phyloP scores from a whole-genome alignment of 1,140 invertebrate species.

The Lucilia sericata region DNA sequence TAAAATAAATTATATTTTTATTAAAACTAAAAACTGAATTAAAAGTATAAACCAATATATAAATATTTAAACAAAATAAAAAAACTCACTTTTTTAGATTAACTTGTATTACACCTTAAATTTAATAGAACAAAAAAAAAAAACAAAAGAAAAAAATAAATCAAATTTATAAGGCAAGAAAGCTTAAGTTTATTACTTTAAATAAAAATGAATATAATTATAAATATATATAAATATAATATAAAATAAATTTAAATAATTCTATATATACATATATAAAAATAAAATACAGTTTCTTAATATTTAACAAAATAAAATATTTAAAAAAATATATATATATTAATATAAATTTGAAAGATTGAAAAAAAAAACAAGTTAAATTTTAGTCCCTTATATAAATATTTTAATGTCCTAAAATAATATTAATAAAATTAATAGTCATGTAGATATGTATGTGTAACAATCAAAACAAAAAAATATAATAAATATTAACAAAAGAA shows the following conservation, averaged over 20 bases:
- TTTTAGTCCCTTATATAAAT: constrained; percentile 29
- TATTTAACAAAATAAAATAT: not conserved
- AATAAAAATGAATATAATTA: constrained; percentile 15
- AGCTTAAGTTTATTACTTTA: constrained; percentile 23
- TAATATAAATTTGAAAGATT: not conserved
- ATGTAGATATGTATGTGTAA: constrained; percentile 44
- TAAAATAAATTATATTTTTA: constrained; percentile 6
- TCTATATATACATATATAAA: not conserved
- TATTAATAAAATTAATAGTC: constrained; percentile 43
- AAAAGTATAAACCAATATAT: not conserved
- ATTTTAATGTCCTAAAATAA: constrained; percentile 7
- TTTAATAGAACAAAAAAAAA: not conserved
- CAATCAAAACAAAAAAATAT: constrained; percentile 21
- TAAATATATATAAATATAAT: constrained; percentile 8
- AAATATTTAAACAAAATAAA: not conserved
- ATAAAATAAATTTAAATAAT: constrained; percentile 15
- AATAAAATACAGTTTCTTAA: constrained; percentile 17
- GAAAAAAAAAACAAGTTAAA: constrained; percentile 32
- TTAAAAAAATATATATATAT: constrained; percentile 10
- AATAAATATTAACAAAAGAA: not conserved
- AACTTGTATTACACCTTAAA: not conserved
- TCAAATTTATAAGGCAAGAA: constrained; percentile 6
- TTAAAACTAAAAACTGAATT: not conserved
- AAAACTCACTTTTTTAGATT: not conserved
- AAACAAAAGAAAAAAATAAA: constrained; percentile 13